Evolutionary conservation across 2,888 invertebrate genomes (phyloP), one percentile per base, ranked within the genome.

Genomic region (Drosophila lutescens): DNA sequence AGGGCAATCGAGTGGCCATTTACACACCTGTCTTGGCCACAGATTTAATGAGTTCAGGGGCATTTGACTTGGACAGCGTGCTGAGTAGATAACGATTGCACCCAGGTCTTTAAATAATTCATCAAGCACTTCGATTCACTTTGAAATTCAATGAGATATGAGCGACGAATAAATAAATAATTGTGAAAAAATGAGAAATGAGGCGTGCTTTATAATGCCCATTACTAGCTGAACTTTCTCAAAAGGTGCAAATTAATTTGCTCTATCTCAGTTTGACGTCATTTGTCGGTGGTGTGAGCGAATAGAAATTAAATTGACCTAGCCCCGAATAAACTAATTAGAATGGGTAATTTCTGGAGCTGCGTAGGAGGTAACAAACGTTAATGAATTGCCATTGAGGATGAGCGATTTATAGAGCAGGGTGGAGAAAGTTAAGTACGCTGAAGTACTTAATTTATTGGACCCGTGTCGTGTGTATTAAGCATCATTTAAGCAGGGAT

Each of bases 391-490:
- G 53, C 12, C 20, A 41, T 13, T 40, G 40, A 44, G 20, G 23
- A n/a, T 30, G 30, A 56, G 43, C 20, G 26, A 51, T 44, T 30
- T 30, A 47, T 30, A 15, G 8, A 46, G 13, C 32, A 26, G 9
- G 44, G n/a, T 23, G 43, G 50, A 60, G 46, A 53, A 40, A 54
- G 13, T 15, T 15, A 40, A 41, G 38, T 36, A 43, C 55, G 41
- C 53, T 53, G 13, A 46, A 71, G 56, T 71, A 61, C 50, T 57
- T 70, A 69, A 81, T 87, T 87, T 81, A 81, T 81, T 61, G 77
- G 58, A 61, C 50, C 51, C 77, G 77, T 81, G 79, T 62, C 65
- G 77, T 79, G 79, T 74, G 56, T 76, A 86, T 74, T 74, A 83
- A 80, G 67, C 80, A 71, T 80, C 62, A 72, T 69, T 78, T 66